Percentiles rank a stretch among this genome's conserved stretches.
These are phyloP conservation scores for Pomacea maculata DNA, from an alignment of 1,140 invertebrate genomes.

Conservation along the genomic window DNA sequence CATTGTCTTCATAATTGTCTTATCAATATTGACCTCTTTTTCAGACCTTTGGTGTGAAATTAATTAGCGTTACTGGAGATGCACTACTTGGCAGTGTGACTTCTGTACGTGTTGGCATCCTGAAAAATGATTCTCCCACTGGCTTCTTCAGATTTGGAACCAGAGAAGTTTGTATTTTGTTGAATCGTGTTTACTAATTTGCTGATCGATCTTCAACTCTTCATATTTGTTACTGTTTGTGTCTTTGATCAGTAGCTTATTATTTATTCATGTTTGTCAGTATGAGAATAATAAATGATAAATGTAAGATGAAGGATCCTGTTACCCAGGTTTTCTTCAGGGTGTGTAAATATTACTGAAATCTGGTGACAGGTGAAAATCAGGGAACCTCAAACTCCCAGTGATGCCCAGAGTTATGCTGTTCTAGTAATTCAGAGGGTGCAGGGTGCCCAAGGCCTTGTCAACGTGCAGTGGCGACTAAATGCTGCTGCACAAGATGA, in stretches of 20 bases:
- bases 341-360: too few relatives aligned
- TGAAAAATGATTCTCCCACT: slow-evolving; percentile 63
- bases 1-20: background rate
- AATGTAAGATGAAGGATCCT: too few relatives aligned
- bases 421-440: slow-evolving; percentile 45
- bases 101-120: slow-evolving; percentile 54
- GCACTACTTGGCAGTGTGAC: slow-evolving; percentile 47
- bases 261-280: background rate
- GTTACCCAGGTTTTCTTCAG: too few relatives aligned
- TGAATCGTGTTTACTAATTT: background rate
- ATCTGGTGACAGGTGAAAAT: slow-evolving; percentile 41
- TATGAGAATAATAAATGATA: too few relatives aligned
- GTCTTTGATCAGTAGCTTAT: background rate
- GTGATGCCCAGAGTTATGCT: slow-evolving; percentile 51
- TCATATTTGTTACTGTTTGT: background rate
- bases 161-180: slow-evolving; percentile 38
- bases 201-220: background rate
- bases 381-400: slow-evolving; percentile 41
- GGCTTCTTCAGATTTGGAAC: slow-evolving; percentile 58
- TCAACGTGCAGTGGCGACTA: slow-evolving; percentile 59
- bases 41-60: slow-evolving; percentile 59
- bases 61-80: slow-evolving; percentile 50
- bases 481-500: slow-evolving; percentile 56
- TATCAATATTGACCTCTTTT: slow-evolving; percentile 9
- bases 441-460: slow-evolving; percentile 52